Conservation (phyloP, 2,888 invertebrate genomes). For the Eurois occulta region DNA sequence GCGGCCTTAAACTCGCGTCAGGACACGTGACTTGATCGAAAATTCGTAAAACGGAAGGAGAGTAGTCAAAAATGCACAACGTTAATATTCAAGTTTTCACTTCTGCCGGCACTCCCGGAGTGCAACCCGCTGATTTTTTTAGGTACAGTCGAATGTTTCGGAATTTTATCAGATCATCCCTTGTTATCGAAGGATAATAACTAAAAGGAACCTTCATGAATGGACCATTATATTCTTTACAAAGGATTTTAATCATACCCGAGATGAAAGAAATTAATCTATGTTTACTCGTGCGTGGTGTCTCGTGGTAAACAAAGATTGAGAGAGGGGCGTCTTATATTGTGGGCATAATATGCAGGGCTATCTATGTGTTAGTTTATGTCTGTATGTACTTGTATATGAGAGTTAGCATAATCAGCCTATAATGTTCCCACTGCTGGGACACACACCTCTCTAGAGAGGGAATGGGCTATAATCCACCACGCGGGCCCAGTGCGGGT, state of each 20-base stretch:
- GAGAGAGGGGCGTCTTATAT: conserved; percentile 28
- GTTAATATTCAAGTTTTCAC: too few species aligned
- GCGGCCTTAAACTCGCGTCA: too few species aligned
- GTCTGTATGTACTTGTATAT: background rate
- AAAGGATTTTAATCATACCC: conserved; percentile 69
- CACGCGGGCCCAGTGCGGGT: too few species aligned
- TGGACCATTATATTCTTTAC: conserved; percentile 50
- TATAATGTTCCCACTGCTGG: too few species aligned
- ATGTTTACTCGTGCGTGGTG: conserved; percentile 68
- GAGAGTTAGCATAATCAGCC: too few species aligned
- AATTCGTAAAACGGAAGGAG: too few species aligned
- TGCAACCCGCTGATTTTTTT: too few species aligned
- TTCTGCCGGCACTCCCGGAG: too few species aligned
- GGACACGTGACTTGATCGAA: too few species aligned
- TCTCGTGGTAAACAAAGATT: conserved; percentile 54
- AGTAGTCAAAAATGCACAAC: too few species aligned
- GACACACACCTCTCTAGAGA: too few species aligned
- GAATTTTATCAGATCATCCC: background rate
- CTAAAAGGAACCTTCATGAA: conserved; percentile 26
- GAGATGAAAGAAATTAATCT: conserved; percentile 77
- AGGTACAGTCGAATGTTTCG: background rate
- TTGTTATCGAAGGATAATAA: conserved; percentile 25
- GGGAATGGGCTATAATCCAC: too few species aligned
- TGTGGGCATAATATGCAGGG: background rate
- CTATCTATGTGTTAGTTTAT: background rate